Evolutionary conservation across 1,140 invertebrate species (phyloP).

Genomic region (Dufourea novaeangliae): DNA sequence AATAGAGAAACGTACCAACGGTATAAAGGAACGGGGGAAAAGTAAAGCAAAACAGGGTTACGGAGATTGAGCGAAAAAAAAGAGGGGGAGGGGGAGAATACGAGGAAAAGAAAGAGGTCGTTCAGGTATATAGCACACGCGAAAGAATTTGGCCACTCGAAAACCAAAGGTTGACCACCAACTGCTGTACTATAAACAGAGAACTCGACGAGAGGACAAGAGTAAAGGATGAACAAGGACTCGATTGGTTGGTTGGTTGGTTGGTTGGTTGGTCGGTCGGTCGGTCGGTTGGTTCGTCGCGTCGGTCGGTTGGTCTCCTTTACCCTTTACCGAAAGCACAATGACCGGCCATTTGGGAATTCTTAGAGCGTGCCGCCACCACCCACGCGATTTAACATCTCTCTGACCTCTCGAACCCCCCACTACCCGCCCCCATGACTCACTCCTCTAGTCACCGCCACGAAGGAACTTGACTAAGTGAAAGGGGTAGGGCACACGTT

Average conservation of each 20-base stretch:
- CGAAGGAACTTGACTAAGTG: constrained; percentile 37
- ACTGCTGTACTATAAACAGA: constrained; percentile 29
- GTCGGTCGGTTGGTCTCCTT: constrained; percentile 34
- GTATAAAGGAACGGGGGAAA: constrained; percentile 7
- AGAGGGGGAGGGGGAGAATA: too few species aligned
- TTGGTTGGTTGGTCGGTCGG: background rate
- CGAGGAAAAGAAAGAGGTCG: background rate
- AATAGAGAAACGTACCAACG: background rate
- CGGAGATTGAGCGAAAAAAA: background rate
- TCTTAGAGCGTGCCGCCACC: constrained; percentile 32
- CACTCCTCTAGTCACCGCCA: background rate
- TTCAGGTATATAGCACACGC: too few species aligned
- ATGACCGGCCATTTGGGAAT: constrained; percentile 61
- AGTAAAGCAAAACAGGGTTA: background rate
- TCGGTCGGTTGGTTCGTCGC: constrained; percentile 2
- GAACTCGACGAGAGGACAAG: background rate
- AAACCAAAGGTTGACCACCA: constrained; percentile 68
- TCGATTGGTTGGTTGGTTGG: background rate
- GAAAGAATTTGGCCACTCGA: constrained; percentile 41
- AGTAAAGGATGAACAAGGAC: background rate
- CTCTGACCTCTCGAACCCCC: background rate
- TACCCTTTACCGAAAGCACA: constrained; percentile 62
- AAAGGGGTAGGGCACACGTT: constrained; percentile 43
- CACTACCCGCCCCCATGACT: background rate
- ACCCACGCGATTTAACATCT: constrained; percentile 11